Conservation (phyloP, 2,888 invertebrate species). For the Leptopilina drosophilae region DNA sequence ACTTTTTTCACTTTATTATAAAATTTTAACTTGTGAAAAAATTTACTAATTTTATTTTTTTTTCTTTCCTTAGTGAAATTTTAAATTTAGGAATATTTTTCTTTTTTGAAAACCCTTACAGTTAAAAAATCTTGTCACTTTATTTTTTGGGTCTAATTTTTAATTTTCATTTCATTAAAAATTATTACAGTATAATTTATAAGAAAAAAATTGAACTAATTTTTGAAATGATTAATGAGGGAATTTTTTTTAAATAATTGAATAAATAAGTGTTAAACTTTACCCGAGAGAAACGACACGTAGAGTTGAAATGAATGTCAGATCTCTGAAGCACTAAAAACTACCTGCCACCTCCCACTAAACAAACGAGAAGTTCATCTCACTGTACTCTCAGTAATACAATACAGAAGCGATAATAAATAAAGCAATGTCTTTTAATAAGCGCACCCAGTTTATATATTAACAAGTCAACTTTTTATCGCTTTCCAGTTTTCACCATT, state of each 20-base stretch:
- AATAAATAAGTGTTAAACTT: constrained; percentile 44
- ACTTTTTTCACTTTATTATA: too few species aligned
- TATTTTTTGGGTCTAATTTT: too few species aligned
- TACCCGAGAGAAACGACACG: constrained; percentile 55
- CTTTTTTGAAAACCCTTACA: too few species aligned
- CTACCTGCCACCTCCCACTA: constrained; percentile 60
- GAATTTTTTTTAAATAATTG: background rate
- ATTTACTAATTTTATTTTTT: too few species aligned
- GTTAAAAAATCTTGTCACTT: too few species aligned
- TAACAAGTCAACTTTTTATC: background rate
- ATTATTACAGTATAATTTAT: too few species aligned
- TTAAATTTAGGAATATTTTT: too few species aligned
- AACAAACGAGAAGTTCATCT: constrained; percentile 31
- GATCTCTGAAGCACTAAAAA: constrained; percentile 54
- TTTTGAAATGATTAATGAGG: background rate
- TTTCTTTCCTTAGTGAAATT: too few species aligned
- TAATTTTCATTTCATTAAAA: too few species aligned
- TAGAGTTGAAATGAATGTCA: constrained; percentile 58
- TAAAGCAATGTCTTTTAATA: constrained; percentile 7
- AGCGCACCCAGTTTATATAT: constrained; percentile 26
- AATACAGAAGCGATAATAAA: constrained; percentile 16
- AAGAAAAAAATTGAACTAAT: too few species aligned
- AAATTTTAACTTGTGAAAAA: too few species aligned
- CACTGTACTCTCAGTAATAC: constrained; percentile 22
- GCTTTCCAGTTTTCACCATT: constrained; percentile 5